Base-by-base conservation (phyloP, 1,140 invertebrate species). In the Apis cerana region DNA sequence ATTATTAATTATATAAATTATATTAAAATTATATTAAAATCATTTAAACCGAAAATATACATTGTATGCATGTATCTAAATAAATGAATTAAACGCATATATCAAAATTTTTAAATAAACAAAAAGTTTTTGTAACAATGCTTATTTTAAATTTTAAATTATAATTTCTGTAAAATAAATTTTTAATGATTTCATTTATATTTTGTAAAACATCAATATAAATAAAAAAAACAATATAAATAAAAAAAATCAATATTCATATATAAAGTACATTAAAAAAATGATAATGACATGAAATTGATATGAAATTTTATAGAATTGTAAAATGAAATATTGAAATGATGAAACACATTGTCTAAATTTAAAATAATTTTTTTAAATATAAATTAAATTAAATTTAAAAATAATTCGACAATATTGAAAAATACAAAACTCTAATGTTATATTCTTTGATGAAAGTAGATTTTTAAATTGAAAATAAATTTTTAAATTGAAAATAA, bases 401-500 rank as follows among this genome's bases (percentile, higher is more conserved):
- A 23, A 67, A 71, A 79, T 67, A 56, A 83, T 79, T 83, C 15
- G 52, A 58, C 17, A 19, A 8, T 19, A 58, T 15, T 59, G 54
- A 58, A 72, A 83, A 62, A 59, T 79, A 23, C 76, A 70, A 71
- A 58, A 68, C 59, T 67, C 67, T 15, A 27, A 77, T 23, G 50
- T 15, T 19, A 65, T 56, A 27, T 15, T 58, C n/a, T 43, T 21
- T 59, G 27, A 72, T n/a, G 21, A 54, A 54, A 19, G 33, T 65
- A 64, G 11, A 48, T 67, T 86, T 61, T 71, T 59, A 67, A 80
- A 80, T 86, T 83, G 59, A 33, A 33, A 86, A 76, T 15, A 71
- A 13, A 48, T 67, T 86, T 61, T 71, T 59, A 67, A 80, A 80
- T 86, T 83, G 59, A 33, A 33, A 86, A 76, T 15, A 71, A 68